Evolutionary conservation across 2,113 vertebrate genomes (phyloP).

Genomic region (Rafetus swinhoei): DNA sequence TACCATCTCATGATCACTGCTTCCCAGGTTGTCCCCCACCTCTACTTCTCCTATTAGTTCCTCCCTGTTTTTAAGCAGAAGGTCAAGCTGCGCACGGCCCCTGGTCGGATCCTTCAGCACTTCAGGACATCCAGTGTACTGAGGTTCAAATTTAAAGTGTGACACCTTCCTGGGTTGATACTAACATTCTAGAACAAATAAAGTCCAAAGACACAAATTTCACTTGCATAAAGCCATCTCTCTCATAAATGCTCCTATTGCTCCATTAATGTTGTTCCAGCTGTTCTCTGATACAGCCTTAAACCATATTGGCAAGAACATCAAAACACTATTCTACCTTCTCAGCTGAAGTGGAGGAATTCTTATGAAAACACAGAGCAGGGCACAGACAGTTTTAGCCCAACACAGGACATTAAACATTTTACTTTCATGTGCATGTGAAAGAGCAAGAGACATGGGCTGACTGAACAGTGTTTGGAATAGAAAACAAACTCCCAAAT

Average conservation of each 20-base stretch:
- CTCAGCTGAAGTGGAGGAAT: conserved; percentile 54
- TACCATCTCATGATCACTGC: too few species aligned
- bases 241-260: conserved; percentile 10
- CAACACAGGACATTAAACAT: conserved; percentile 71
- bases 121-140: too few species aligned
- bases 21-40: too few species aligned
- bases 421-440: conserved; percentile 12
- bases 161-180: neutral
- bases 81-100: too few species aligned
- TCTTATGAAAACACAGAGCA: conserved; percentile 70
- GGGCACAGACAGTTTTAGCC: conserved; percentile 47
- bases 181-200: neutral
- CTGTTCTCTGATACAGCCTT: conserved; percentile 41
- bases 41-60: too few species aligned
- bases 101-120: too few species aligned
- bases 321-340: conserved; percentile 43
- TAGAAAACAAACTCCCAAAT: conserved; percentile 33
- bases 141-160: neutral
- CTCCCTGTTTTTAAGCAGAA: too few species aligned
- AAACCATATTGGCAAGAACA: conserved; percentile 41
- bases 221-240: neutral
- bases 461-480: neutral
- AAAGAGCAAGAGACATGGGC: conserved; percentile 17
- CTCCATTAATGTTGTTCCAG: conserved; percentile 55
- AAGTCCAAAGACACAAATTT: conserved; percentile 20